These are phyloP conservation scores for Tortrix viridana DNA, from an alignment of 2,888 invertebrate species.

Conservation along the genomic window DNA sequence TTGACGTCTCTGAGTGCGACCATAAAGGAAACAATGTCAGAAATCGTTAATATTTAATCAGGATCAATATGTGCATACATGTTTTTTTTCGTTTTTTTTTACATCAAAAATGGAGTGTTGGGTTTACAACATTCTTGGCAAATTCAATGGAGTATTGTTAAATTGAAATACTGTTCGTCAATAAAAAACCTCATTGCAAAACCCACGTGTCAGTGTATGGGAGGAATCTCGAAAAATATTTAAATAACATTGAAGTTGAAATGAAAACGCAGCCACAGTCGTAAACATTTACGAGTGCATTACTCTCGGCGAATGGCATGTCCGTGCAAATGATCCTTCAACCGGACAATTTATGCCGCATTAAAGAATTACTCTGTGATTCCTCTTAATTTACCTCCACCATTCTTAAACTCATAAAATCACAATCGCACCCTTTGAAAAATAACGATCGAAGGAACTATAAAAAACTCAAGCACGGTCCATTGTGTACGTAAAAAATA, in stretches of 20 bases:
- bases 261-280: constrained; percentile 68
- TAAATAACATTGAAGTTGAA: constrained; percentile 68
- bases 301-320: constrained; percentile 71
- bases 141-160: constrained; percentile 60
- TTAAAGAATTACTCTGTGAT: constrained; percentile 33
- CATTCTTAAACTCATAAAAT: constrained; percentile 34
- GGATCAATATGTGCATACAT: constrained; percentile 2
- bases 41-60: neutral
- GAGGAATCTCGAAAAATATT: constrained; percentile 68
- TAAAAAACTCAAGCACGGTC: constrained; percentile 55
- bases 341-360: constrained; percentile 44
- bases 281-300: constrained; percentile 82
- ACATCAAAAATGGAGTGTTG: neutral
- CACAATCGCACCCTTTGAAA: constrained; percentile 43
- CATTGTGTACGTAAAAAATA: constrained; percentile 50
- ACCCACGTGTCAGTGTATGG: constrained; percentile 48
- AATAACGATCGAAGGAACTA: constrained; percentile 45
- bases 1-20: too few relatives aligned
- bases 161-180: constrained; percentile 63
- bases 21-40: neutral
- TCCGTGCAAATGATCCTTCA: constrained; percentile 65
- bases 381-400: constrained; percentile 29
- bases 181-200: constrained; percentile 61
- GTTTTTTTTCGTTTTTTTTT: too few relatives aligned
- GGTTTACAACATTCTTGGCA: constrained; percentile 47